These are phyloP conservation scores for Formica exsecta DNA, from an alignment of 1,140 invertebrate genomes.

Conservation along the genomic window DNA sequence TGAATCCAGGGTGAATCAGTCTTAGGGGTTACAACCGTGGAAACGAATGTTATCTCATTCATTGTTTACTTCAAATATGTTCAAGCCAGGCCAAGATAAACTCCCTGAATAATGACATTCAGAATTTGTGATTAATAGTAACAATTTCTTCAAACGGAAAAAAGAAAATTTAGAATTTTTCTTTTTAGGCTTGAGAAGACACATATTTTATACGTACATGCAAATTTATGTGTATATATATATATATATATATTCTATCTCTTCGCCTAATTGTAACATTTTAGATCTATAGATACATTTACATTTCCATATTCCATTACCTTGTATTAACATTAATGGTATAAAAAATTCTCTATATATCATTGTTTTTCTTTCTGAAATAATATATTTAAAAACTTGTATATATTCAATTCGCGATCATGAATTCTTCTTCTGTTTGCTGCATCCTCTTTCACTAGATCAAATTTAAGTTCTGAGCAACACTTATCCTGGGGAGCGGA, in stretches of 20 bases:
- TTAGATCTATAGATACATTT: neutral
- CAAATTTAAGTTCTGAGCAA: conserved; percentile 48
- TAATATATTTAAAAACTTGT: conserved; percentile 2
- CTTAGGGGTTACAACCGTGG: conserved; percentile 59
- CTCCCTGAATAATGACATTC: neutral
- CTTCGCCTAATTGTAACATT: conserved; percentile 5
- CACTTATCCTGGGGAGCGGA: conserved; percentile 46
- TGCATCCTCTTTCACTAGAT: conserved; percentile 34
- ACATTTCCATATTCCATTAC: neutral
- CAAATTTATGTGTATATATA: neutral
- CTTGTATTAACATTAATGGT: neutral
- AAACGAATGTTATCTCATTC: conserved; percentile 50
- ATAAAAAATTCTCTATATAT: neutral
- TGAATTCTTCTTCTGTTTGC: conserved; percentile 33
- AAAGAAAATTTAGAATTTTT: neutral
- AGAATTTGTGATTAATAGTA: neutral
- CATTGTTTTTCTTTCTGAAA: neutral
- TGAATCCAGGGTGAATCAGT: conserved; percentile 61
- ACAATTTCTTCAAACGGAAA: neutral
- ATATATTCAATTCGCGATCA: conserved; percentile 35
- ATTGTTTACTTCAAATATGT: conserved; percentile 21
- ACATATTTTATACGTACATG: too few species aligned
- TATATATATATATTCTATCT: neutral
- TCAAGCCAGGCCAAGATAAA: neutral
- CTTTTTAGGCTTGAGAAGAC: too few species aligned